Base-by-base conservation (phyloP, 2,888 invertebrate genomes). In the Lycaena phlaeas region DNA sequence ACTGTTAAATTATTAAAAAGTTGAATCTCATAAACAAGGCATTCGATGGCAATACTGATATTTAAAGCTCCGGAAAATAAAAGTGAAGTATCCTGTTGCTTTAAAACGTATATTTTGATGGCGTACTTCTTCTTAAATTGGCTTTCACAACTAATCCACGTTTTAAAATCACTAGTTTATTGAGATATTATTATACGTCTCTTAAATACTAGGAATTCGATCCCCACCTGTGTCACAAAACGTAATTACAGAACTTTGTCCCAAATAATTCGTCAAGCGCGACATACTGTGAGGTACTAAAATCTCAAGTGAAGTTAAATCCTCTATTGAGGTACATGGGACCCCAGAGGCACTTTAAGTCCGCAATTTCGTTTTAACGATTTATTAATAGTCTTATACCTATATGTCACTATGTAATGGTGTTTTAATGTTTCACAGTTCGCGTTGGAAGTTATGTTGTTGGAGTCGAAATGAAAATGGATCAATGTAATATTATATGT, bases 211-310 rank as follows among this genome's bases (percentile, higher is more conserved):
- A 22, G 9, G 7, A 18, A 18, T 31, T 22, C 22, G 6, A 27
- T 6, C 27, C 34, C 34, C 12, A 22, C 34, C 34, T 34, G 22
- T 5, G 22, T 5, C 9, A 7, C 28, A 12, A 12, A 15, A 34
- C 11, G 11, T 44, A 52, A 54, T 52, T 50, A 50, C 51, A 51
- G 48, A 50, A 48, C 40, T 44, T 44, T 31, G 44, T 52, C 43
- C 41, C 41, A 39, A 44, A 47, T 48, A 49, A 50, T 54, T 49
- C 51, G 52, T 53, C 52, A 49, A 50, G 45, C 50, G 47, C 52
- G 49, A 56, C 56, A 56, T 54, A 54, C 52, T 58, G 54, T 50
- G 37, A 57, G 56, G 46, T 56, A 52, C 25, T 43, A 45, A 48
- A 53, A 56, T 56, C 54, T 56, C 54, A 51, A 47, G 48, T 45